These are phyloP conservation scores for Drosophila lacicola DNA, from an alignment of 2,888 invertebrate species.

Conservation along the genomic window DNA sequence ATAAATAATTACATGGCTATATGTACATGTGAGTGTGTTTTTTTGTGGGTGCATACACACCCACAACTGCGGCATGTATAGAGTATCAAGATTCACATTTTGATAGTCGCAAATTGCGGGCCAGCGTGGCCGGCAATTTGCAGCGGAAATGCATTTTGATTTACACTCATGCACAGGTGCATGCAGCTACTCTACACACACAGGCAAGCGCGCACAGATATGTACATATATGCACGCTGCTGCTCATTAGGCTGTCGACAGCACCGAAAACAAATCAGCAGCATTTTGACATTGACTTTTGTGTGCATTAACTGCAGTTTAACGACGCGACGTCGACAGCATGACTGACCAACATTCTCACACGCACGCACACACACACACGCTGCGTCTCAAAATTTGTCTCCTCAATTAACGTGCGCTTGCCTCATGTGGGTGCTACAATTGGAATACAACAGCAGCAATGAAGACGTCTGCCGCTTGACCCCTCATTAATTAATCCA, in stretches of 20 bases:
- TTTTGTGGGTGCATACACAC: no score
- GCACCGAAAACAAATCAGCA: constrained; percentile 25
- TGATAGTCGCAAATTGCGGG: constrained; percentile 54
- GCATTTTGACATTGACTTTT: constrained; percentile 72
- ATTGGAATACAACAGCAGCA: constrained; percentile 34
- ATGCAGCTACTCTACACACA: constrained; percentile 4
- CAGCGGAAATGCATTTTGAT: constrained; percentile 68
- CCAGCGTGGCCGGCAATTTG: constrained; percentile 54
- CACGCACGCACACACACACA: background rate
- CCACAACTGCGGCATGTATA: constrained; percentile 4
- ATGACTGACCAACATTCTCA: constrained; percentile 6
- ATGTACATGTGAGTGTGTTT: no score
- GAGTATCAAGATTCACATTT: constrained; percentile 39
- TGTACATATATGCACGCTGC: constrained; percentile 7
- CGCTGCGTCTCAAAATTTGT: constrained; percentile 29
- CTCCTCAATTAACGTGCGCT: constrained; percentile 57
- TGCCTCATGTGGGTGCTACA: constrained; percentile 61
- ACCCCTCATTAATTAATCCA: constrained; percentile 34
- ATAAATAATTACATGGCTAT: no score
- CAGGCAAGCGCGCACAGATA: constrained; percentile 5
- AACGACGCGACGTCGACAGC: constrained; percentile 51
- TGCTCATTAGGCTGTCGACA: constrained; percentile 61
- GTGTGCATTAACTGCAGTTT: constrained; percentile 72
- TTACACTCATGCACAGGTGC: constrained; percentile 37
- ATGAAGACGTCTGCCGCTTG: constrained; percentile 24